Evolutionary conservation across 2,888 invertebrate species (phyloP).

Genomic region (Adelphocoris suturalis): DNA sequence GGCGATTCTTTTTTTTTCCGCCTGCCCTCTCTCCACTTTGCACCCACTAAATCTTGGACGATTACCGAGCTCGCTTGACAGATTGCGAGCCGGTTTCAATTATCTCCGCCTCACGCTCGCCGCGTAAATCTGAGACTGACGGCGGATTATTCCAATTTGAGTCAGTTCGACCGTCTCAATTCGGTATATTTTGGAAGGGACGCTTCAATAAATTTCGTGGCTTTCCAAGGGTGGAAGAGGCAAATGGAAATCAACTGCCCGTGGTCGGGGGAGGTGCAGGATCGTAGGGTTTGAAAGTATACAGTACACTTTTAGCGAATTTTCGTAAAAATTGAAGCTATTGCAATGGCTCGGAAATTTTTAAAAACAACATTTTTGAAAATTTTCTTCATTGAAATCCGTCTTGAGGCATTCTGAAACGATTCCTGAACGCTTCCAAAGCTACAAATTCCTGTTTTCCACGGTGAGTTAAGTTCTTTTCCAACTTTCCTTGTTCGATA

Average conservation of each 20-base stretch:
- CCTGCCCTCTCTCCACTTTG: conserved; percentile 34
- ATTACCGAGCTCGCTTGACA: conserved; percentile 68
- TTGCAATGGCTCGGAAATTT: too few species aligned
- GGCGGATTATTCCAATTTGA: conserved; percentile 46
- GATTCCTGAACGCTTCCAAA: conserved; percentile 18
- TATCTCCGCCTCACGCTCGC: conserved; percentile 53
- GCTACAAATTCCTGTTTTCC: neutral
- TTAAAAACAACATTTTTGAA: too few species aligned
- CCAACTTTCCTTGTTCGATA: neutral
- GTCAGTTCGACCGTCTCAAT: conserved; percentile 8
- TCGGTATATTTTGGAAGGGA: neutral
- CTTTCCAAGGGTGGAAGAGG: too few species aligned
- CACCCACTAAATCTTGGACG: conserved; percentile 69
- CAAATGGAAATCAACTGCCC: too few species aligned
- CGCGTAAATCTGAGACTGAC: conserved; percentile 50
- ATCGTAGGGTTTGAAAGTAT: too few species aligned
- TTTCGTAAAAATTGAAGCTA: too few species aligned
- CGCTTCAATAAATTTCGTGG: conserved; percentile 7
- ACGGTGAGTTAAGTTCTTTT: neutral
- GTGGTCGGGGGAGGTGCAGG: too few species aligned
- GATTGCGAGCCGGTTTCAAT: conserved; percentile 67
- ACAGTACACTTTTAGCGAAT: too few species aligned
- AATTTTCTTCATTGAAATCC: too few species aligned
- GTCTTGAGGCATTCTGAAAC: too few species aligned
- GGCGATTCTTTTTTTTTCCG: conserved; percentile 54